phyloP scores from a whole-genome alignment of 2,888 invertebrate species.

The Cecidostiba fungosa region DNA sequence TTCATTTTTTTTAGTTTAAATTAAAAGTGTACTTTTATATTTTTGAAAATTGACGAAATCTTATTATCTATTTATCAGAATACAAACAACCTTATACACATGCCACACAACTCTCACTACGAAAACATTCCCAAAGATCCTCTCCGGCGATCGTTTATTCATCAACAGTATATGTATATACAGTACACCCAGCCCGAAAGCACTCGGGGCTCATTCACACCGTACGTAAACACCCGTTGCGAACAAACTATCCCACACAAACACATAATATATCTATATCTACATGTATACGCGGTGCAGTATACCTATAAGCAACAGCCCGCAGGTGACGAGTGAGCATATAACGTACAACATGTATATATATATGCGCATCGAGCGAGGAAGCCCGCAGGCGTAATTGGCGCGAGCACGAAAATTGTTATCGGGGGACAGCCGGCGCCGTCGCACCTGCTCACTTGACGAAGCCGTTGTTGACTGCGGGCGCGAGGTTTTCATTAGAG shows the following conservation, averaged over 20 bases:
- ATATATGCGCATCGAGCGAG: background rate
- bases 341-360: background rate
- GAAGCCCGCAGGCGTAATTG: slow-evolving; percentile 34
- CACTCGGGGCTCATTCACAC: background rate
- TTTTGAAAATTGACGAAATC: no score
- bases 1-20: no score
- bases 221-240: background rate
- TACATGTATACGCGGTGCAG: background rate
- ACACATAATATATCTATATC: background rate
- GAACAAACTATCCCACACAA: background rate
- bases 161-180: background rate
- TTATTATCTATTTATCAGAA: no score
- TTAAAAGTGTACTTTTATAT: no score
- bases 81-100: no score
- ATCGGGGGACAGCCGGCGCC: slow-evolving; percentile 41
- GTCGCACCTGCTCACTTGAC: slow-evolving; percentile 30
- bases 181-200: background rate
- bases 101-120: no score
- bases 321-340: slow-evolving; percentile 44
- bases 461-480: slow-evolving; percentile 5
- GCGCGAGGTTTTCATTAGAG: slow-evolving; percentile 1
- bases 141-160: background rate
- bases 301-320: background rate
- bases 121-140: no score
- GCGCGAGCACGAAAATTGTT: slow-evolving; percentile 45